A percentile compares a stretch with the other conserved stretches of the same genome.
Evolutionary conservation across 64 coral and sea anemone species (phyloP).

Genomic region (Montipora sp.): DNA sequence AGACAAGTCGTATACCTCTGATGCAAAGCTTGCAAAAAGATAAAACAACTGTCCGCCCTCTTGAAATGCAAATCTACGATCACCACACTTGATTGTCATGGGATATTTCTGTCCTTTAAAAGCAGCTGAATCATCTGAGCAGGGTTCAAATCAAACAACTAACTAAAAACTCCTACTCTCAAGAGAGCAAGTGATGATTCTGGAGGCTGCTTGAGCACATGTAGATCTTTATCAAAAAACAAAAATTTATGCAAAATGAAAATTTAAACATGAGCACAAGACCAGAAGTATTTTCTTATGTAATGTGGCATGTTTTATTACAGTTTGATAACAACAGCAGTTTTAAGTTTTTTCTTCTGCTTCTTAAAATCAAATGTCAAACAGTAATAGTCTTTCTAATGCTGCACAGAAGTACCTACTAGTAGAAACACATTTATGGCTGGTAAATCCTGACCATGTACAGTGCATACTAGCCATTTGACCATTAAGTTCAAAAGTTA

Average conservation of each 20-base stretch:
- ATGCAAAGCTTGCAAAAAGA: no score
- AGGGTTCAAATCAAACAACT: not conserved
- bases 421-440: constrained; percentile 56
- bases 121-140: no score
- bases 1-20: no score
- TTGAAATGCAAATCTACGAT: no score
- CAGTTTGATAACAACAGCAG: constrained; percentile 58
- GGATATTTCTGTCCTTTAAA: no score
- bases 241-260: not conserved
- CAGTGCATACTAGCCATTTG: constrained; percentile 4
- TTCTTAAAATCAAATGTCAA: no score
- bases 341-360: constrained; percentile 6
- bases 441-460: constrained; percentile 55
- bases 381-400: not conserved
- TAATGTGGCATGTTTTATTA: not conserved
- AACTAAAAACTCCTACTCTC: not conserved
- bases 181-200: no score
- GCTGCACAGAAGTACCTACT: constrained; percentile 12
- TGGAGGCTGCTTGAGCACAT: no score
- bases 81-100: no score
- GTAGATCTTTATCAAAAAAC: no score
- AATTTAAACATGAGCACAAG: not conserved
- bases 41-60: no score
- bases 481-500: not conserved
- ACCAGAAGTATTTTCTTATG: not conserved